Evolutionary conservation across 2,113 vertebrate genomes (phyloP), one percentile per base, ranked within the genome.

Genomic region (Phocoena phocoena): DNA sequence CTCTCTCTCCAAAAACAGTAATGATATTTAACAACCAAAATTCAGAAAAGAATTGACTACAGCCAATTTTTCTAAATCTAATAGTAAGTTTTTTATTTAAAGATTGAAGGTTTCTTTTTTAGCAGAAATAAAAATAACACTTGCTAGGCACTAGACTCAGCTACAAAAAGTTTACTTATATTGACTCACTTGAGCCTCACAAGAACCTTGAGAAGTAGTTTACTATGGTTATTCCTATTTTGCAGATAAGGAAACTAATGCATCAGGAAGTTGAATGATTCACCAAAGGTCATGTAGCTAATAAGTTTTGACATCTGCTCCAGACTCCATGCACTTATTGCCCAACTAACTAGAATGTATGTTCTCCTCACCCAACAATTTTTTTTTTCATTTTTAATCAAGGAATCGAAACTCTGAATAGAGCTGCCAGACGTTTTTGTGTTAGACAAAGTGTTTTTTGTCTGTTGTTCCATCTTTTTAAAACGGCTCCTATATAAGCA

Each of bases 11-110:
- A 65, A 74, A 83, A 97, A 70, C 58, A 97, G 91, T 97, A 97
- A 98, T 50, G 63, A 92, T 96, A 98, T 96, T 96, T 86, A 93
- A n/a, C 79, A 88, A 97, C 98, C 90, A 97, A 98, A 98, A 95
- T 14, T 10, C 9, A 70, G 76, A 96, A 97, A 98, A 94, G 65
- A 98, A 97, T 84, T 96, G 60, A 81, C 80, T 93, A 2, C 0
- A 95, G 84, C 60, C 55, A 53, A 55, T 31, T 77, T 95, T 90
- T 97, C 94, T 94, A 84, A 91, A 93, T 90, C 38, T 89, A 92
- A 31, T 85, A 89, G 90, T 87, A 13, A 81, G 80, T 53, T 28
- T 83, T 50, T 84, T n/a, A 36, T 79, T 63, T 47, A 60, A 26
- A 63, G n/a, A 93, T 44, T 68, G 17, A 95, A 74, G 67, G 0